These are phyloP conservation scores for Eudyptes chrysolophus DNA, from an alignment of 2,113 vertebrate genomes.

Conservation along the genomic window DNA sequence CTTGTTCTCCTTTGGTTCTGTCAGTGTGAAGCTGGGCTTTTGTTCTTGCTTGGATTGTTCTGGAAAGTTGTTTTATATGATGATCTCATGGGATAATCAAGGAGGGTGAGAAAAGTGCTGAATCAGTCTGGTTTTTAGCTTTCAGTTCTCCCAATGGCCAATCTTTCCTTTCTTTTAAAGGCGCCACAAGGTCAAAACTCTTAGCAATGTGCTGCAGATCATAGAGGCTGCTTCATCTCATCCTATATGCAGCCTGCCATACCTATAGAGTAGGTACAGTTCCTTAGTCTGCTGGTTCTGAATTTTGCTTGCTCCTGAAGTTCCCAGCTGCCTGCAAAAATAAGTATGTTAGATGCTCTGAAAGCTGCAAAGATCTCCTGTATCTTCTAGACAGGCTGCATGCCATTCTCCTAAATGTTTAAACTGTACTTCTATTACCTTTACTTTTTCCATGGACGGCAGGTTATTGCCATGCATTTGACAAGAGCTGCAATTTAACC, in stretches of 20 bases:
- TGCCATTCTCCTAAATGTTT: neutral
- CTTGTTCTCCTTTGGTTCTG: neutral
- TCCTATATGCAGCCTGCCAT: neutral
- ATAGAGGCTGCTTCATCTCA: neutral
- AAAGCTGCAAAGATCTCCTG: neutral
- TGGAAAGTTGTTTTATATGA: neutral
- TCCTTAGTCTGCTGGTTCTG: neutral
- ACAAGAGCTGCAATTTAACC: neutral
- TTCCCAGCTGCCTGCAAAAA: neutral
- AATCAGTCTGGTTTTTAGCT: neutral
- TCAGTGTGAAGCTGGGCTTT: neutral
- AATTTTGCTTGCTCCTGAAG: neutral
- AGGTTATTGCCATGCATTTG: neutral
- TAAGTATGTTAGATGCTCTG: neutral
- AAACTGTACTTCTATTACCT: neutral
- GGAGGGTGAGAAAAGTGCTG: neutral
- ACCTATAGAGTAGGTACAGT: no score
- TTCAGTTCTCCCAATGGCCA: neutral
- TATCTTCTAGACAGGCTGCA: neutral
- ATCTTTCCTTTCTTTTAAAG: neutral
- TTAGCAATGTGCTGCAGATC: neutral
- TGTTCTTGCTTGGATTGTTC: neutral
- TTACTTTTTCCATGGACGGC: neutral
- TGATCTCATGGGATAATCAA: neutral
- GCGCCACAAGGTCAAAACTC: neutral